These are phyloP conservation scores for Drosophila melanica DNA, from an alignment of 1,140 invertebrate genomes.

Conservation along the genomic window DNA sequence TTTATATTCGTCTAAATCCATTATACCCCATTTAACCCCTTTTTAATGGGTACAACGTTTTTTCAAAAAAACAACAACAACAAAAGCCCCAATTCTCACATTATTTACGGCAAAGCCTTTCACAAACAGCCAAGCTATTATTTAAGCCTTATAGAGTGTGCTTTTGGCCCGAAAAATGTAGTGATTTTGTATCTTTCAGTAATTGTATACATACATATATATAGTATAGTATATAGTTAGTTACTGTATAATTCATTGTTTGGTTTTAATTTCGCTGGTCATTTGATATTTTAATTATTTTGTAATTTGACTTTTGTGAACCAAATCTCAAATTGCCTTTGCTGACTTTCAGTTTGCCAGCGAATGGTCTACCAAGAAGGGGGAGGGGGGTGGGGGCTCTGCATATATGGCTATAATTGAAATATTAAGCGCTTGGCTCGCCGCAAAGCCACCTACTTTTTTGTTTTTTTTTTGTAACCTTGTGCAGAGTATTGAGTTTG, in stretches of 20 bases:
- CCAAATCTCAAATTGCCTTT: slow-evolving; percentile 60
- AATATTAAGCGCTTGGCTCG: slow-evolving; percentile 40
- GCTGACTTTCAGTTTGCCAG: slow-evolving; percentile 73
- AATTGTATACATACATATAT: neutral
- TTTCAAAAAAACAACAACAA: slow-evolving; percentile 25
- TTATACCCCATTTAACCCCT: neutral
- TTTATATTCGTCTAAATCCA: no score
- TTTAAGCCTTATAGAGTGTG: slow-evolving; percentile 21
- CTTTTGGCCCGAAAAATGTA: slow-evolving; percentile 28
- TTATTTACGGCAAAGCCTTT: slow-evolving; percentile 60
- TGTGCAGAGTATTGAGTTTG: slow-evolving; percentile 56
- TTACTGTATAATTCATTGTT: slow-evolving; percentile 8
- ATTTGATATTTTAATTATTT: slow-evolving; percentile 64
- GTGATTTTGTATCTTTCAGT: slow-evolving; percentile 1
- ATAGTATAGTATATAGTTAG: neutral
- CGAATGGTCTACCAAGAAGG: neutral
- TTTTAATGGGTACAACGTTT: neutral
- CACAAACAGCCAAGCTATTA: slow-evolving; percentile 44
- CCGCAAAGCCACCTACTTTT: slow-evolving; percentile 68
- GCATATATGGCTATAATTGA: slow-evolving; percentile 27
- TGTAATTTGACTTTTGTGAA: slow-evolving; percentile 41
- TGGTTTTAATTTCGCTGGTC: slow-evolving; percentile 50
- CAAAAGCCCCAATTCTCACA: slow-evolving; percentile 69
- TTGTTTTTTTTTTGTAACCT: slow-evolving; percentile 46
- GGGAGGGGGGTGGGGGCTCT: neutral